Conservation (phyloP, 2,797 vertebrate species). For the Chrosomus eos region DNA sequence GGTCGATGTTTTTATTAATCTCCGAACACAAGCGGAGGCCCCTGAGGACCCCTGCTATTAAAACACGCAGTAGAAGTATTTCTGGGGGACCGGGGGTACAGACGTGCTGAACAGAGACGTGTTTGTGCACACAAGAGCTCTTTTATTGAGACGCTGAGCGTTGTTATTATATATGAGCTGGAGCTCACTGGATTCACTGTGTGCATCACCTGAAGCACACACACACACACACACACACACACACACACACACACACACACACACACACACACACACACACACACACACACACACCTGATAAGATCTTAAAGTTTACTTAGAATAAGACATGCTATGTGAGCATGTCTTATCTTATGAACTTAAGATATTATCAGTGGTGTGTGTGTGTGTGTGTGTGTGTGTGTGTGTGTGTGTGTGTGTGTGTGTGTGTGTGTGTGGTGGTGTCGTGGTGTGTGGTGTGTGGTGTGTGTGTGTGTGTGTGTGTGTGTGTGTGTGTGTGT, state of each 20-base stretch:
- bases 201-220: constrained; percentile 24
- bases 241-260: constrained; percentile 42
- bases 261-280: constrained; percentile 39
- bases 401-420: no score
- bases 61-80: constrained; percentile 34
- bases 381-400: no score
- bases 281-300: constrained; percentile 63
- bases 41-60: constrained; percentile 44
- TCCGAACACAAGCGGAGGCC: constrained; percentile 55
- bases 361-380: no score
- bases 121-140: constrained; percentile 72
- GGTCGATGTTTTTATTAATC: constrained; percentile 49
- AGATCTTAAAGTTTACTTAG: constrained; percentile 65
- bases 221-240: constrained; percentile 43
- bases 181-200: constrained; percentile 52
- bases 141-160: constrained; percentile 69
- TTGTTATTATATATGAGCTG: constrained; percentile 68
- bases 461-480: no score
- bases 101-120: constrained; percentile 69
- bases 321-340: no score
- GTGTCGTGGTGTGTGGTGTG: no score
- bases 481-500: no score
- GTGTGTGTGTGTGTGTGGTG: no score
- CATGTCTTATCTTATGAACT: no score
- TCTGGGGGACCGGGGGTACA: constrained; percentile 59